Evolutionary conservation across 2,797 vertebrate genomes (phyloP).

Genomic region (Phyllotis vaccarum): DNA sequence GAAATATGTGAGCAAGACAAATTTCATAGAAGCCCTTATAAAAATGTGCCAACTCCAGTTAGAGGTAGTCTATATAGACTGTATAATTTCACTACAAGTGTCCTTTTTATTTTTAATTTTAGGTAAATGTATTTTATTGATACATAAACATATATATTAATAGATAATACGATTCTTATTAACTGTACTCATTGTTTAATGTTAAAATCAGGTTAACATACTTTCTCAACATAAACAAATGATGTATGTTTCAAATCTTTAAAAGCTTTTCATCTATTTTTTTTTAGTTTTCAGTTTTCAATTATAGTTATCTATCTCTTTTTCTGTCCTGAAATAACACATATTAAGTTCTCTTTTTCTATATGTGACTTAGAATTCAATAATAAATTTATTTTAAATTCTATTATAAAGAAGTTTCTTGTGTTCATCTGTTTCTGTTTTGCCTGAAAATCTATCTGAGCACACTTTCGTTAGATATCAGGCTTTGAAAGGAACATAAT

Average conservation of each 20-base stretch:
- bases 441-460: neutral
- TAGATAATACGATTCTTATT: neutral
- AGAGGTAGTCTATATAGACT: neutral
- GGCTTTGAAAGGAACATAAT: neutral
- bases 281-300: neutral
- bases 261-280: neutral
- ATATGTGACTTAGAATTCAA: neutral
- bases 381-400: neutral
- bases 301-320: neutral
- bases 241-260: neutral
- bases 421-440: constrained; percentile 14
- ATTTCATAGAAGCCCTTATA: neutral
- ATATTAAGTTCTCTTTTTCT: neutral
- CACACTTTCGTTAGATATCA: neutral
- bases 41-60: neutral
- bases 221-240: neutral
- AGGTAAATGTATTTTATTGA: neutral
- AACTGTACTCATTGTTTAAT: neutral
- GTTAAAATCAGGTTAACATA: neutral
- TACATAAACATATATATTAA: neutral
- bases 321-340: neutral
- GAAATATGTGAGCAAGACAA: neutral
- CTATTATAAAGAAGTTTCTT: neutral
- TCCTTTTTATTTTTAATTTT: neutral
- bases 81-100: neutral